Percentiles rank a stretch among this genome's conserved stretches.
phyloP scores from a whole-genome alignment of 2,888 invertebrate genomes.

The Doris montereyensis region DNA sequence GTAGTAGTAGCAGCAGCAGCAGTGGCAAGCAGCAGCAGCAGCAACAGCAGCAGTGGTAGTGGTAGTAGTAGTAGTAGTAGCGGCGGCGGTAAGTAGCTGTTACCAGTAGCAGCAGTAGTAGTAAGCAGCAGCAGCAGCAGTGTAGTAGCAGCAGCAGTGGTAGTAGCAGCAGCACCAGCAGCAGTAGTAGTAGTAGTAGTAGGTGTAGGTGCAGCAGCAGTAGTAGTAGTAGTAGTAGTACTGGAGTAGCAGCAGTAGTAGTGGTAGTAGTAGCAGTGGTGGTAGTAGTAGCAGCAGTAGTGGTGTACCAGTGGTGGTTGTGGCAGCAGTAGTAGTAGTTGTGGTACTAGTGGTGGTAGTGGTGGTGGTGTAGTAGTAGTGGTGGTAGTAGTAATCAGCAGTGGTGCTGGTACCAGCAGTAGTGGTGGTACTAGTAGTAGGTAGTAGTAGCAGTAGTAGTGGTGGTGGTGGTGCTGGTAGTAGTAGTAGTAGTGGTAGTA shows the following conservation, averaged over 20 bases:
- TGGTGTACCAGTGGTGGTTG: neutral
- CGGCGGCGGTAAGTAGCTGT: neutral
- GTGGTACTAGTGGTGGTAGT: too few relatives aligned
- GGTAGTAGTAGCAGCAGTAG: neutral
- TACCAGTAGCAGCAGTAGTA: neutral
- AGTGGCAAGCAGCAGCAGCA: neutral
- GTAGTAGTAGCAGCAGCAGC: neutral
- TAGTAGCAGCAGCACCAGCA: too few relatives aligned
- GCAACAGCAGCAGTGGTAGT: neutral
- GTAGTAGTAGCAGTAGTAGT: neutral
- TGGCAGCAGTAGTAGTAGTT: too few relatives aligned
- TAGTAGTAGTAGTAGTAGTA: neutral
- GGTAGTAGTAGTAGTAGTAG: neutral
- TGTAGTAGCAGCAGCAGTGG: too few relatives aligned
- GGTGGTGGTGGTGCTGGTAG: neutral
- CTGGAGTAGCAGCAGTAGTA: conserved; percentile 10
- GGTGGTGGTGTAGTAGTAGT: too few relatives aligned
- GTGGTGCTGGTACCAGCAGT: neutral
- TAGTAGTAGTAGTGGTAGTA: conserved; percentile 9
- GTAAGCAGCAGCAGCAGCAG: too few relatives aligned
- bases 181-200: neutral
- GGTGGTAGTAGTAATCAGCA: too few relatives aligned
- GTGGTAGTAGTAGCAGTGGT: neutral
- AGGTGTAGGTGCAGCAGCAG: conserved; percentile 1
- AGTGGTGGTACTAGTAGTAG: conserved; percentile 3